phyloP scores from a whole-genome alignment of 2,888 invertebrate species.

The Frankliniella fusca region DNA sequence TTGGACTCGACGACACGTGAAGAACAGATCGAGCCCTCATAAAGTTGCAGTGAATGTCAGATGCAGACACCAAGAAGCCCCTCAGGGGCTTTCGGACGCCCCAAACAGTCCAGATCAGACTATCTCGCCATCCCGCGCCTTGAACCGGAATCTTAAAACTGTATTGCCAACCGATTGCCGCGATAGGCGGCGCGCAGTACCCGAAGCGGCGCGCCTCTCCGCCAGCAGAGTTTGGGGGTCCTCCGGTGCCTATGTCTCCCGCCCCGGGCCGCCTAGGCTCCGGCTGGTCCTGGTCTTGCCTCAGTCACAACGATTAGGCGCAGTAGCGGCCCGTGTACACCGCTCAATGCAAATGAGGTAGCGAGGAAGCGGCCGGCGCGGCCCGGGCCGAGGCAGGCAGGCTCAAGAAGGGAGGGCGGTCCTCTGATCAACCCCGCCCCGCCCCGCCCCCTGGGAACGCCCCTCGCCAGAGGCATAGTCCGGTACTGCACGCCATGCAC shows the following conservation, averaged over 20 bases:
- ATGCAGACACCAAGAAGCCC: too few relatives aligned
- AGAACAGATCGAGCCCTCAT: too few relatives aligned
- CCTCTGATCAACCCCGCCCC: background rate
- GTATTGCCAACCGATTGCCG: too few relatives aligned
- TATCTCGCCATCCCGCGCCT: too few relatives aligned
- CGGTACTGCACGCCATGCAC: background rate
- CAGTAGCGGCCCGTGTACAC: background rate
- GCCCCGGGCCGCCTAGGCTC: background rate
- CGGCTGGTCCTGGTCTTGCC: background rate
- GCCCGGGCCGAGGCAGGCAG: background rate
- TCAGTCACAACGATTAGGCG: background rate
- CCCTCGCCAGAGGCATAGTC: background rate
- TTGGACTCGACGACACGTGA: too few relatives aligned
- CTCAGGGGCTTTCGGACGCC: too few relatives aligned
- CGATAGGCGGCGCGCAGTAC: too few relatives aligned
- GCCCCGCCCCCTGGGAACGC: background rate
- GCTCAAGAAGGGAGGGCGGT: background rate
- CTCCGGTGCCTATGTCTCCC: background rate
- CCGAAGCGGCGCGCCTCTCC: background rate
- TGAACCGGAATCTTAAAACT: too few relatives aligned
- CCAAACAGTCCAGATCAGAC: too few relatives aligned
- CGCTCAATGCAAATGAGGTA: conserved; percentile 3
- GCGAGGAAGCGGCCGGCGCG: background rate
- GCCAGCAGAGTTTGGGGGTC: background rate
- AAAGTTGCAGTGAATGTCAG: too few relatives aligned